A percentile compares a stretch with the other conserved stretches of the same genome.
Conservation (phyloP, 2,888 invertebrate genomes). For the Hirtodrosophila cameraria region DNA sequence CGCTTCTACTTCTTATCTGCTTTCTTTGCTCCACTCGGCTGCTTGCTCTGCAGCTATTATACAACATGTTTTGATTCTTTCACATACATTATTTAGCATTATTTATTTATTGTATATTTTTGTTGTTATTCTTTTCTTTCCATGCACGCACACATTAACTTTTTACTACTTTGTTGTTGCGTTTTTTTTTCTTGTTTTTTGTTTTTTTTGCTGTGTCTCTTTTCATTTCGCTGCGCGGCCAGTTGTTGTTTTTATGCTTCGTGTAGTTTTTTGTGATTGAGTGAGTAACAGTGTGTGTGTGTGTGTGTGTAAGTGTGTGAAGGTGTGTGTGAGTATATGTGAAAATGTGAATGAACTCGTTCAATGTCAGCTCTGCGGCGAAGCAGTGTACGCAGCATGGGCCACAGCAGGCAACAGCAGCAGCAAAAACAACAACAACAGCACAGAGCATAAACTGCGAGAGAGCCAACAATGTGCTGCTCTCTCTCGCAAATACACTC, state of each 20-base stretch:
- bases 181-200: constrained; percentile 30
- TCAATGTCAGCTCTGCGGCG: constrained; percentile 82
- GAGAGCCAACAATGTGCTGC: constrained; percentile 13
- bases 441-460: constrained; percentile 49
- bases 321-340: constrained; percentile 54
- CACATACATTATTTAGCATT: constrained; percentile 76
- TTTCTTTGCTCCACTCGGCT: constrained; percentile 37
- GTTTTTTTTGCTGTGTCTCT: constrained; percentile 40
- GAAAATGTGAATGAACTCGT: constrained; percentile 84
- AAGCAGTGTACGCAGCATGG: constrained; percentile 72
- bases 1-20: constrained; percentile 19
- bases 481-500: constrained; percentile 12
- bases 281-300: constrained; percentile 33
- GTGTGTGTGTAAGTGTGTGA: constrained; percentile 28
- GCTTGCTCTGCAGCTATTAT: constrained; percentile 43
- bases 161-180: constrained; percentile 39
- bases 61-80: constrained; percentile 63
- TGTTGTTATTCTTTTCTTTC: constrained; percentile 45
- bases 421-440: constrained; percentile 27
- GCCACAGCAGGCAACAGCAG: constrained; percentile 45
- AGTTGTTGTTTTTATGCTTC: constrained; percentile 64
- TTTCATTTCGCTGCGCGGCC: constrained; percentile 46
- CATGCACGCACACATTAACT: constrained; percentile 2
- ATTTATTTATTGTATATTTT: constrained; percentile 66
- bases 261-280: constrained; percentile 62